Conservation (phyloP, 2,113 vertebrate genomes). For the Chloebia gouldiae region DNA sequence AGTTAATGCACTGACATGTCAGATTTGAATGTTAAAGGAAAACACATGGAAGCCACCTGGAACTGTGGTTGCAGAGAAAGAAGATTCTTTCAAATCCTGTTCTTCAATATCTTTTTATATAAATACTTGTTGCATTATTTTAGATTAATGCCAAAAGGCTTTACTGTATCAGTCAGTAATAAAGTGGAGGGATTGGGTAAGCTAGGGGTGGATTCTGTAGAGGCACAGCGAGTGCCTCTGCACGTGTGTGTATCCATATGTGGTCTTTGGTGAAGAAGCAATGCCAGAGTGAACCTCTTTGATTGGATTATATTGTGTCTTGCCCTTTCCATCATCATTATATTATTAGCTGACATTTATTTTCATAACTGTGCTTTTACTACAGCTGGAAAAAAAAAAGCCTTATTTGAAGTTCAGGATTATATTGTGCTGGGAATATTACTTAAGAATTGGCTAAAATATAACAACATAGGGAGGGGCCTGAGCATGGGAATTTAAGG, state of each 20-base stretch:
- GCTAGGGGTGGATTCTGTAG: neutral
- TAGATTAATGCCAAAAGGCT: neutral
- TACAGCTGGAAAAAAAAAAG: neutral
- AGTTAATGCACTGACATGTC: neutral
- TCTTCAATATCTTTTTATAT: neutral
- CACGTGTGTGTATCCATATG: neutral
- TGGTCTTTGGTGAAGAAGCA: neutral
- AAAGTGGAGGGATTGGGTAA: neutral
- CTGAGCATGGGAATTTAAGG: neutral
- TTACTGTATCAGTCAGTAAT: neutral
- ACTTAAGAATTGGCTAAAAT: neutral
- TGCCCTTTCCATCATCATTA: neutral
- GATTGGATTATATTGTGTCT: neutral
- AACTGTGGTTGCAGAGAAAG: neutral
- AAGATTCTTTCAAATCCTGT: neutral
- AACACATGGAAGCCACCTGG: neutral
- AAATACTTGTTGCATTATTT: neutral
- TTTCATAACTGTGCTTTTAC: constrained; percentile 38
- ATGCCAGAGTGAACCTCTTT: neutral
- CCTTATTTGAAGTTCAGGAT: constrained; percentile 22
- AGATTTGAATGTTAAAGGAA: neutral
- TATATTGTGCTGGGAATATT: neutral
- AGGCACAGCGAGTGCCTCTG: neutral
- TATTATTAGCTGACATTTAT: constrained; percentile 13
- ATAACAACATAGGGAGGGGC: neutral